These are phyloP conservation scores for Acromyrmex charruanus DNA, from an alignment of 1,140 invertebrate genomes.

Conservation along the genomic window DNA sequence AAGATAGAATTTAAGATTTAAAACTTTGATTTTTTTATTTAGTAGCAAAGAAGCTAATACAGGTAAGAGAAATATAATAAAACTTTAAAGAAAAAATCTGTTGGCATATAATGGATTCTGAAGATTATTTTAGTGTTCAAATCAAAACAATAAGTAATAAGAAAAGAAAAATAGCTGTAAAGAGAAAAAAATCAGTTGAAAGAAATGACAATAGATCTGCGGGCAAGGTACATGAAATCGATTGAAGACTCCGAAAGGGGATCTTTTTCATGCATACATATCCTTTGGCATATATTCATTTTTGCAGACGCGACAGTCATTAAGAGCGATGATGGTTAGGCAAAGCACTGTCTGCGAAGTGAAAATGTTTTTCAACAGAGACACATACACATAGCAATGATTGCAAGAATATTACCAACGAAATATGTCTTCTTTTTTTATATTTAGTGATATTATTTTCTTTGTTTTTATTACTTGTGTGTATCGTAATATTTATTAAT, in stretches of 20 bases:
- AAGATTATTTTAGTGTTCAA: slow-evolving; percentile 61
- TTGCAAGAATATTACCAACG: slow-evolving; percentile 66
- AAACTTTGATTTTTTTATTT: neutral
- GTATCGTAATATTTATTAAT: neutral
- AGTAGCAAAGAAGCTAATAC: neutral
- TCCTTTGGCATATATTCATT: slow-evolving; percentile 7
- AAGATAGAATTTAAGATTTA: neutral
- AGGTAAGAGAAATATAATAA: slow-evolving; percentile 44
- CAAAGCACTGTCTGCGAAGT: slow-evolving; percentile 68
- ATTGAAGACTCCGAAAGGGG: slow-evolving; percentile 44
- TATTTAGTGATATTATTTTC: neutral
- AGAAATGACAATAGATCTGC: slow-evolving; percentile 21
- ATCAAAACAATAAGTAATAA: slow-evolving; percentile 61
- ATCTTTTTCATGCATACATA: slow-evolving; percentile 35
- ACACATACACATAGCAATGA: slow-evolving; percentile 54
- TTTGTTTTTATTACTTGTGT: neutral
- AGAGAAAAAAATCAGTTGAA: slow-evolving; percentile 1
- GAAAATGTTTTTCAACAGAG: slow-evolving; percentile 75
- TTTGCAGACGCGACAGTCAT: slow-evolving; percentile 72
- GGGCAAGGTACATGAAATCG: slow-evolving; percentile 4
- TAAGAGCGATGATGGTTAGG: slow-evolving; percentile 76
- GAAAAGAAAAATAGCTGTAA: slow-evolving; percentile 41
- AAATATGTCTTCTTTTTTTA: slow-evolving; percentile 1
- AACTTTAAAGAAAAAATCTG: slow-evolving; percentile 42
- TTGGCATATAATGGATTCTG: slow-evolving; percentile 39